These are phyloP conservation scores for Grus americana DNA, from an alignment of 2,113 vertebrate species.

Conservation along the genomic window DNA sequence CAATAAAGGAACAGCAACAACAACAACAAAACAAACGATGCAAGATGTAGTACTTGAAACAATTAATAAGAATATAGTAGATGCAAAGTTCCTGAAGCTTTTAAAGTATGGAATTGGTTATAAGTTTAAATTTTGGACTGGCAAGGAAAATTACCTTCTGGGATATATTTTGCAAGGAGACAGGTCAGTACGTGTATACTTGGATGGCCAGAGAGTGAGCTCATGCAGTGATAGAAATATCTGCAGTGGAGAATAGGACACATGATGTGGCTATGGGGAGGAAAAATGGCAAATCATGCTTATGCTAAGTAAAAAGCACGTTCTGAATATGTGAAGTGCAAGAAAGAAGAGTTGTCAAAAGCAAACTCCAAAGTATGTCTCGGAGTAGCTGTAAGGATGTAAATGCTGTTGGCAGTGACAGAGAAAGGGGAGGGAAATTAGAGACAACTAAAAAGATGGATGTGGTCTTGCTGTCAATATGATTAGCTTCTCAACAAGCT, in stretches of 20 bases:
- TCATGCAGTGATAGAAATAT: background rate
- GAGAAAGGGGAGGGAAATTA: background rate
- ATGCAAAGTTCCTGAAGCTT: background rate
- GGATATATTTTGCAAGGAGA: background rate
- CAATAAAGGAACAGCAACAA: background rate
- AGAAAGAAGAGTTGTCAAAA: background rate
- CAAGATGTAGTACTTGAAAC: background rate
- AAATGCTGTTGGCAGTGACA: background rate
- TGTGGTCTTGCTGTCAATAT: background rate
- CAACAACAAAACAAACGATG: no score
- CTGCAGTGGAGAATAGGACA: background rate
- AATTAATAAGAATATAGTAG: background rate
- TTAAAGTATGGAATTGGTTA: background rate
- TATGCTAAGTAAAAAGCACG: background rate
- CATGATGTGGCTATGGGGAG: background rate
- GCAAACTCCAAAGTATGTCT: background rate
- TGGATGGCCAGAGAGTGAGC: background rate
- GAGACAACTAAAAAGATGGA: background rate
- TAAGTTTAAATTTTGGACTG: background rate
- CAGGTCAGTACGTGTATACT: background rate
- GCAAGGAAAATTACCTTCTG: background rate
- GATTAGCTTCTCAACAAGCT: background rate
- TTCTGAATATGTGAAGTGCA: background rate
- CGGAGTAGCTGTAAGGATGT: background rate
- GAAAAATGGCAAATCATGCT: rapidly evolving